These are phyloP conservation scores for Morpho deidamia DNA, from an alignment of 2,888 invertebrate species.

Conservation along the genomic window DNA sequence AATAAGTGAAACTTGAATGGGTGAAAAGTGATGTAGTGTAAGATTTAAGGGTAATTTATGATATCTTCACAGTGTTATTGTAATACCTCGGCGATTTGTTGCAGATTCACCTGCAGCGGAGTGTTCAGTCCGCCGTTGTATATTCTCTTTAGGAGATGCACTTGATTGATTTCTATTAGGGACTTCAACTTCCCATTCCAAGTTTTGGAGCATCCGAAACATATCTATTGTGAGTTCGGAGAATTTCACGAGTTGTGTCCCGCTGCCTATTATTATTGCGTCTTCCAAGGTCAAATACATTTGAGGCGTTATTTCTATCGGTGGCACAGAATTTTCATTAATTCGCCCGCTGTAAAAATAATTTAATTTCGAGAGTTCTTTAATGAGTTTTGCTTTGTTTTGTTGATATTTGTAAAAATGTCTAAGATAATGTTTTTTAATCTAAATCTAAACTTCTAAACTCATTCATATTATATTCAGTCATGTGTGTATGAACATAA, in stretches of 20 bases:
- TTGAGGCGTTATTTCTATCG: slow-evolving; percentile 90
- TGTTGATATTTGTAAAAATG: too few relatives aligned
- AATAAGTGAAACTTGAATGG: too few relatives aligned
- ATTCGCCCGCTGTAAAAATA: slow-evolving; percentile 19
- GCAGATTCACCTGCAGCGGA: neutral
- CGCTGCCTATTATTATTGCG: slow-evolving; percentile 95
- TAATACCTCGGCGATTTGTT: neutral
- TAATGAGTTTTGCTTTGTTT: too few relatives aligned
- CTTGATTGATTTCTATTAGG: slow-evolving; percentile 84
- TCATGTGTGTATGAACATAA: too few relatives aligned
- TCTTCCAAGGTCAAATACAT: slow-evolving; percentile 95
- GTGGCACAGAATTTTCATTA: slow-evolving; percentile 76
- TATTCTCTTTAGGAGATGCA: slow-evolving; percentile 34
- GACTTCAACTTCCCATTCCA: slow-evolving; percentile 94
- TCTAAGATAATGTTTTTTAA: too few relatives aligned
- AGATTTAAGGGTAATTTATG: too few relatives aligned
- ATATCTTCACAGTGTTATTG: too few relatives aligned
- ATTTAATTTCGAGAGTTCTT: too few relatives aligned
- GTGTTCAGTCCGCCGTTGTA: neutral
- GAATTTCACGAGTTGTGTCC: slow-evolving; percentile 96
- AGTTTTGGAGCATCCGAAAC: slow-evolving; percentile 97
- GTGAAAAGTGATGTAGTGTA: too few relatives aligned
- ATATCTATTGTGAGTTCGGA: slow-evolving; percentile 98
- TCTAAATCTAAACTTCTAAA: too few relatives aligned
- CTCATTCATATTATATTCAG: too few relatives aligned